Conservation (phyloP, 2,113 vertebrate species). For the Dolichallabes microphthalmus region DNA sequence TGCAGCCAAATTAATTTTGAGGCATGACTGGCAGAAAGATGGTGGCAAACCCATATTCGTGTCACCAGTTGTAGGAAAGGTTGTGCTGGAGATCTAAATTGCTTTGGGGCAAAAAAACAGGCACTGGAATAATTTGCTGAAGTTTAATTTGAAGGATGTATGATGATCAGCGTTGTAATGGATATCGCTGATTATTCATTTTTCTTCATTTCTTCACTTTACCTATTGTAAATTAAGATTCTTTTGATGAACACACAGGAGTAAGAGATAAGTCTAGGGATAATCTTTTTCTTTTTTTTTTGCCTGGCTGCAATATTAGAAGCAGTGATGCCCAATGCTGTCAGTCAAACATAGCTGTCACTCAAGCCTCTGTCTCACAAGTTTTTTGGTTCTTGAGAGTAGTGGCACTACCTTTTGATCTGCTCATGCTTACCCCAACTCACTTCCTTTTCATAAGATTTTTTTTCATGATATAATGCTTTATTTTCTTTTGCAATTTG, state of each 20-base stretch:
- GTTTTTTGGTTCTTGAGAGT: not conserved
- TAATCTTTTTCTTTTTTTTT: too few relatives aligned
- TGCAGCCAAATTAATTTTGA: constrained; percentile 38
- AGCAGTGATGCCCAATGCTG: constrained; percentile 27
- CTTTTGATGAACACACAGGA: not conserved
- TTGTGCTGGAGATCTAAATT: constrained; percentile 22
- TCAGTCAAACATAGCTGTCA: constrained; percentile 47
- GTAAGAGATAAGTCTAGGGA: too few relatives aligned
- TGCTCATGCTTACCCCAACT: not conserved
- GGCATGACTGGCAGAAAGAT: constrained; percentile 9
- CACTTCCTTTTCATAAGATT: not conserved
- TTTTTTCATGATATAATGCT: not conserved
- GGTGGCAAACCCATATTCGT: not conserved
- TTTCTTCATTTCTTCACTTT: not conserved
- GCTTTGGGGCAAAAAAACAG: not conserved
- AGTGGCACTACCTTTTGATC: not conserved
- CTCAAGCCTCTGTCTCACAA: constrained; percentile 18
- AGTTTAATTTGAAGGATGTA: not conserved
- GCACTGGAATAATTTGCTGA: not conserved
- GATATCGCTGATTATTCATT: not conserved
- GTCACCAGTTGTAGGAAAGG: not conserved
- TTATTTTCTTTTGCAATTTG: not conserved
- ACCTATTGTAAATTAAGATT: not conserved
- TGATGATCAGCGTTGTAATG: not conserved
- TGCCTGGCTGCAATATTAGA: not conserved